Evolutionary conservation across 2,888 invertebrate species (phyloP).

Genomic region (Leucophora obtusa): DNA sequence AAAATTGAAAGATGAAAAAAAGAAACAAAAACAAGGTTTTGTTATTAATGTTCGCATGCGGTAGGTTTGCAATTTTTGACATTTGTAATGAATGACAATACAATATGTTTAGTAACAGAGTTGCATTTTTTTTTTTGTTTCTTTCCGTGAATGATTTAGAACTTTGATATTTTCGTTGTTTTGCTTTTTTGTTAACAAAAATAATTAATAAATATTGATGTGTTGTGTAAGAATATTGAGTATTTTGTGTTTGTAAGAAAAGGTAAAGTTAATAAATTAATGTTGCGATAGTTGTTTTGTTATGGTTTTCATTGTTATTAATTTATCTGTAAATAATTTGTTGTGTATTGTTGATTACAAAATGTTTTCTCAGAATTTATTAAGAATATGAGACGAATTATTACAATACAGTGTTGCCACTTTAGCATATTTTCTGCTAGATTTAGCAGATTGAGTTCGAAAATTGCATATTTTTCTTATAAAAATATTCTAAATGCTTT

Average conservation of each 20-base stretch:
- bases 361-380: not conserved
- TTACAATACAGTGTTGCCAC: no score
- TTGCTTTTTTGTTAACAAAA: not conserved
- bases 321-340: not conserved
- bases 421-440: no score
- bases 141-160: slow-evolving; percentile 6
- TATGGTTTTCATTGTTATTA: slow-evolving; percentile 32
- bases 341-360: not conserved
- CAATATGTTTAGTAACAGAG: slow-evolving; percentile 53
- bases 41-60: slow-evolving; percentile 74
- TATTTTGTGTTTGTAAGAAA: not conserved
- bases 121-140: slow-evolving; percentile 36
- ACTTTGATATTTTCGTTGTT: slow-evolving; percentile 6
- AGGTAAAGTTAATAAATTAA: slow-evolving; percentile 13
- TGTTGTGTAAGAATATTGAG: slow-evolving; percentile 2
- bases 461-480: no score
- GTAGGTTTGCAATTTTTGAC: slow-evolving; percentile 71
- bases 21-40: slow-evolving; percentile 65
- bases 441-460: no score
- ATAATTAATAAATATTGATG: slow-evolving; percentile 27
- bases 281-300: not conserved
- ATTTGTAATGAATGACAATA: slow-evolving; percentile 65
- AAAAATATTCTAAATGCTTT: no score
- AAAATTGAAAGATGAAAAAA: slow-evolving; percentile 28
- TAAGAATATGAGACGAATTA: no score